Evolutionary conservation across 35 echinoderm and acorn worm species (phyloP).

Genomic region (Nesometra sesokonis): DNA sequence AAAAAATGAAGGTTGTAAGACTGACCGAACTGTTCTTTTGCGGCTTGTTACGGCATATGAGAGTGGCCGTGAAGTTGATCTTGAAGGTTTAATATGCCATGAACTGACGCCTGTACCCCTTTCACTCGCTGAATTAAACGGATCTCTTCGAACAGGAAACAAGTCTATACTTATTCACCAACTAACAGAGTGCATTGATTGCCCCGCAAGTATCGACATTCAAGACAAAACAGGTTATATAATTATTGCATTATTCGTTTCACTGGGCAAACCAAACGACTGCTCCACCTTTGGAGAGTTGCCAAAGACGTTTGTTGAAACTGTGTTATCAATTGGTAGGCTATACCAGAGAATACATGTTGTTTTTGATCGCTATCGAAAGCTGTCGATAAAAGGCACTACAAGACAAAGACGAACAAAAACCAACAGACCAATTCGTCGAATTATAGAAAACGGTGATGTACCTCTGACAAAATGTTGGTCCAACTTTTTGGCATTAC

Average conservation of each 20-base stretch:
- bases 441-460: slow-evolving; percentile 24
- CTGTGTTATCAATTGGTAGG: slow-evolving; percentile 18
- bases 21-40: slow-evolving; percentile 2
- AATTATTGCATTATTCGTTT: slow-evolving; percentile 9
- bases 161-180: too few species aligned
- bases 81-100: slow-evolving; percentile 1
- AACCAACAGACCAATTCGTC: slow-evolving; percentile 10
- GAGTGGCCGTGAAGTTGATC: slow-evolving; percentile 1
- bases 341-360: slow-evolving; percentile 26
- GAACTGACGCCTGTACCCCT: slow-evolving; percentile 9
- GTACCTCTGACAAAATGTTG: slow-evolving; percentile 37
- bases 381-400: slow-evolving; percentile 30
- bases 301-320: background rate
- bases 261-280: slow-evolving; percentile 1
- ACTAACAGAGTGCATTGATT: slow-evolving; percentile 1
- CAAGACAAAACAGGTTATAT: background rate
- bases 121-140: slow-evolving; percentile 26
- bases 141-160: slow-evolving; percentile 1
- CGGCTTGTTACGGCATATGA: slow-evolving; percentile 19
- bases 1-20: background rate
- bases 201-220: slow-evolving; percentile 29
- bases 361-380: slow-evolving; percentile 46
- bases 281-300: slow-evolving; percentile 12
- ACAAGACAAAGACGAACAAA: slow-evolving; percentile 24
- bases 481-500: slow-evolving; percentile 30